Evolutionary conservation across 2,797 vertebrate species (phyloP).

Genomic region (Gymnopithys bicolor): DNA sequence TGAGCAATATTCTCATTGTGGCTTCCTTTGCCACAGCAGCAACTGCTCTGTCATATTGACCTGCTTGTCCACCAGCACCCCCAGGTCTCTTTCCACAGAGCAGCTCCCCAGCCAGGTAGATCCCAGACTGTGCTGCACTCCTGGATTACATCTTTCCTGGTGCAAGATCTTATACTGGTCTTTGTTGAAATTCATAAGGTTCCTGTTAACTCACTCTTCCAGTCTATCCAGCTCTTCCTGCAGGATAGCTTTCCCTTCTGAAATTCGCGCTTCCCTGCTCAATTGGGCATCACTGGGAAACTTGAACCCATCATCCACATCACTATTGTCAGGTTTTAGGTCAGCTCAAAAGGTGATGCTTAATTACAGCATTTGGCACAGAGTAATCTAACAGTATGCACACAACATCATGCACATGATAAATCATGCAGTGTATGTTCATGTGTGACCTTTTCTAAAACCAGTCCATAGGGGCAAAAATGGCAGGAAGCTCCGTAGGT

Average conservation of each 20-base stretch:
- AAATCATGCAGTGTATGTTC: background rate
- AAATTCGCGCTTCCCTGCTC: background rate
- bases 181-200: background rate
- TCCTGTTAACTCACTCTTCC: background rate
- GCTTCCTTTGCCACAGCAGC: background rate
- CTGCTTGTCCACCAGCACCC: background rate
- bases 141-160: background rate
- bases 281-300: background rate
- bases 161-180: background rate
- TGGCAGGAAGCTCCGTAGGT: background rate
- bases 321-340: background rate
- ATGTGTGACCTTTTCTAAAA: background rate
- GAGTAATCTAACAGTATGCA: background rate
- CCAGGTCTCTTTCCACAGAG: background rate
- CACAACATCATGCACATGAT: rapidly evolving
- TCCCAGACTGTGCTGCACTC: background rate
- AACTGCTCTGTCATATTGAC: background rate
- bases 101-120: background rate
- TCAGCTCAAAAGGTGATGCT: background rate
- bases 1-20: background rate
- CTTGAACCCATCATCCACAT: background rate
- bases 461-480: background rate
- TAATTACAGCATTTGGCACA: background rate
- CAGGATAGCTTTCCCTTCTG: background rate
- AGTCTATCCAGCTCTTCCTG: background rate